Evolutionary conservation across 1,140 invertebrate species (phyloP).

Genomic region (Lasioglossum albipes): DNA sequence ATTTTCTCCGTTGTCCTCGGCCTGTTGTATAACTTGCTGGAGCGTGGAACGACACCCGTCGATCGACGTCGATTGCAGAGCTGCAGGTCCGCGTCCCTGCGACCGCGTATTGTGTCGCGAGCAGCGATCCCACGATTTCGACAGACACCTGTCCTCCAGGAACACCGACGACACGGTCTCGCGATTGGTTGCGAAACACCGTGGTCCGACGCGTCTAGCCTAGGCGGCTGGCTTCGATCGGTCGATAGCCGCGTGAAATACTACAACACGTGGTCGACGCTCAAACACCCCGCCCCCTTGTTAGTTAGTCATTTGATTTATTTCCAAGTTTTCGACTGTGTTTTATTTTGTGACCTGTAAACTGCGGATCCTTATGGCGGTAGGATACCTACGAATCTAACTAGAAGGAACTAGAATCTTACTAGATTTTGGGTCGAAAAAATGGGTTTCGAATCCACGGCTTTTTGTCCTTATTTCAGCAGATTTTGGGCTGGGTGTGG

Average conservation of each 20-base stretch:
- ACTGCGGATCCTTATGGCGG: no score
- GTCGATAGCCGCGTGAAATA: conserved; percentile 41
- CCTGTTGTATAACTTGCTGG: no score
- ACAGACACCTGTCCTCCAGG: conserved; percentile 46
- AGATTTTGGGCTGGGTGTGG: no score
- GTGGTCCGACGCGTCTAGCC: conserved; percentile 29
- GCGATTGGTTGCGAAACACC: conserved; percentile 37
- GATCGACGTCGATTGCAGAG: conserved; percentile 28
- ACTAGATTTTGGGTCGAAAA: no score
- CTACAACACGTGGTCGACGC: conserved; percentile 32
- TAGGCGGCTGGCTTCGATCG: conserved; percentile 28
- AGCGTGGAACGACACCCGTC: conserved; percentile 8
- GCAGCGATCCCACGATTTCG: conserved; percentile 32
- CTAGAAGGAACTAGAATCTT: no score
- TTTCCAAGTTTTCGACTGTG: not conserved
- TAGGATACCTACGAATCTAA: no score
- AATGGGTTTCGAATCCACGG: no score
- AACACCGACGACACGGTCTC: conserved; percentile 34
- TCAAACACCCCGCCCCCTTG: not conserved
- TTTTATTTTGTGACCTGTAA: no score
- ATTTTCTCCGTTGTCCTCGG: no score
- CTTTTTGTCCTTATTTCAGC: no score
- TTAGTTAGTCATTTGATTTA: conserved; percentile 1
- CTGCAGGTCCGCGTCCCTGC: not conserved
- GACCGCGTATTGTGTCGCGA: conserved; percentile 32